Base-by-base conservation (phyloP, 2,113 vertebrate species). In the Anas platyrhynchos region DNA sequence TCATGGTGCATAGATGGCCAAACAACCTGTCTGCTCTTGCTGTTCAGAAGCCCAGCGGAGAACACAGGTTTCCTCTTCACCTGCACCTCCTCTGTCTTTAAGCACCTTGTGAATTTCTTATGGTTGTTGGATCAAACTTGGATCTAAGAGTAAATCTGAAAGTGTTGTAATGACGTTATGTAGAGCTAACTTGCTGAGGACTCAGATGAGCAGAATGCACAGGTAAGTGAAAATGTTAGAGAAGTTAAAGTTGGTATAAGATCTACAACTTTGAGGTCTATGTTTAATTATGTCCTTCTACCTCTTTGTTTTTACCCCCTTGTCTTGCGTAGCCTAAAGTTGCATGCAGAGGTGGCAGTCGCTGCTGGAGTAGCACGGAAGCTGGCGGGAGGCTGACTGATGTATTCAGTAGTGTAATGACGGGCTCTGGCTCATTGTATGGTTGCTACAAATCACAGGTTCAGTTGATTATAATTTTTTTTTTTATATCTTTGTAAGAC, bases 401-500 rank as follows among this genome's bases (percentile, higher is more conserved):
- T 4, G 88, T 89, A 4, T 97, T 98, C 97, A 80, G 95, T 71
- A 79, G 78, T 29, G 15, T 94, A 67, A n/a, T 96, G 94, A 95
- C 92, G 18, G 97, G 96, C 92, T 89, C 97, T 76, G 61, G 90
- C 78, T 95, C 94, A 1, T 97, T 97, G 58, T 97, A 97, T 41
- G 96, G 97, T 48, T 96, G 93, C 97, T 98, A 97, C 97, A 98
- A 96, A 94, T 88, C 96, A 62, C 98, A 98, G 98, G 98, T 98
- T 66, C 56, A 0, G 20, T 72, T 52, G 16, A 8, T 63, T 88
- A 11, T 34, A 26, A 13, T 18, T 2, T 0, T 1, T 68, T n/a
- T 78, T 69, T 80, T 55, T 56, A 16, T 36, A 34, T 23, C 66
- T 93, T 13, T 75, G 7, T 34, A 46, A 72, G 23, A 38, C 15